A percentile compares a stretch with the other conserved stretches of the same genome.
Conservation (phyloP, 2,888 invertebrate genomes). For the Sabellastarte sp. region DNA sequence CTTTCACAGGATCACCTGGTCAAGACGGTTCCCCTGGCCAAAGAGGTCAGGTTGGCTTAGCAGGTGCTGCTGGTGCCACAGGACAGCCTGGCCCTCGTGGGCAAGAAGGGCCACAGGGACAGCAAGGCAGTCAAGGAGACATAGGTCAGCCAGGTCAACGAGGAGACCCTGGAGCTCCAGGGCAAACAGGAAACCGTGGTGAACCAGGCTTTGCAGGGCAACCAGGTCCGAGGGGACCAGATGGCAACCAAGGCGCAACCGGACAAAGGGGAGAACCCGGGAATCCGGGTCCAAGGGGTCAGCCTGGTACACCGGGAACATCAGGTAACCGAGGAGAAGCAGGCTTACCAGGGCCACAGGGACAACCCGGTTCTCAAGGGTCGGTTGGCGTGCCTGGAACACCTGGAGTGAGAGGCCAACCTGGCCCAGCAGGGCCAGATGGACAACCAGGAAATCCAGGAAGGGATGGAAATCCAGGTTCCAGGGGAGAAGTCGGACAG, state of each 20-base stretch:
- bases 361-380: slow-evolving; percentile 17
- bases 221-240: slow-evolving; percentile 11
- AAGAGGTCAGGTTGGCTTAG: slow-evolving; percentile 14
- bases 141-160: slow-evolving; percentile 12
- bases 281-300: slow-evolving; percentile 4
- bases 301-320: slow-evolving; percentile 15
- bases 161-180: slow-evolving; percentile 6
- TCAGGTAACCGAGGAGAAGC: slow-evolving; percentile 3
- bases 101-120: slow-evolving; percentile 13
- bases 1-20: too few species aligned
- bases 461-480: slow-evolving; percentile 12
- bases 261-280: slow-evolving; percentile 5
- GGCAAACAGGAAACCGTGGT: not conserved
- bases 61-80: too few species aligned
- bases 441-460: slow-evolving; percentile 8
- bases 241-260: slow-evolving; percentile 7
- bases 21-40: not conserved
- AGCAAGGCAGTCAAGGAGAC: slow-evolving; percentile 9
- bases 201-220: not conserved
- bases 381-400: slow-evolving; percentile 19
- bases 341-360: slow-evolving; percentile 18
- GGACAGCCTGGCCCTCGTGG: slow-evolving; percentile 19
- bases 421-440: not conserved
- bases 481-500: slow-evolving; percentile 5
- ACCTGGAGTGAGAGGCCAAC: slow-evolving; percentile 20